phyloP scores from a whole-genome alignment of 2,113 vertebrate species.

The Ceyx melanurus region DNA sequence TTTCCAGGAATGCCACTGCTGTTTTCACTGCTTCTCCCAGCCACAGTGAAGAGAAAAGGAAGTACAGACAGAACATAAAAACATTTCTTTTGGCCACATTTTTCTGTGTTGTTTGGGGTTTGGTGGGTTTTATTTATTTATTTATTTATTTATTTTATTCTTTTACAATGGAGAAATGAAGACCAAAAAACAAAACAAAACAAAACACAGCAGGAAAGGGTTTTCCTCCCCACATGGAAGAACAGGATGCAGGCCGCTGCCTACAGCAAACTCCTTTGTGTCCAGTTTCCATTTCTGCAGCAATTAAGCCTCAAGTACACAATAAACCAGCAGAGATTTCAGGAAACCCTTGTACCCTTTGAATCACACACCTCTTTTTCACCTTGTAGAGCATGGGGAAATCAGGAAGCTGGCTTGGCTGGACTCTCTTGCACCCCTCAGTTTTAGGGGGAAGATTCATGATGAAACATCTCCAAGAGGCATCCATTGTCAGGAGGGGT shows the following conservation, averaged over 20 bases:
- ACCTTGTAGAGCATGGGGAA: neutral
- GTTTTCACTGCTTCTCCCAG: neutral
- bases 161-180: constrained; percentile 62
- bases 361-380: neutral
- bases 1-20: neutral
- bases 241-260: constrained; percentile 44
- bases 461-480: neutral
- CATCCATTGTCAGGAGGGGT: neutral
- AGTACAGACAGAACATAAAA: neutral
- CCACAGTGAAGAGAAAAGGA: constrained; percentile 18
- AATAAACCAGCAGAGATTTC: neutral
- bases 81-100: neutral
- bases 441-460: neutral
- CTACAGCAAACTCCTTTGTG: constrained; percentile 47
- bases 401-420: neutral
- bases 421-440: neutral
- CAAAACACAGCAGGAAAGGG: constrained; percentile 53
- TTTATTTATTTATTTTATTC: neutral
- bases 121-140: neutral
- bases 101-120: constrained; percentile 30
- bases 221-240: constrained; percentile 54
- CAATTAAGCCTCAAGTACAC: neutral
- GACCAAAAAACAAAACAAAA: neutral
- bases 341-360: neutral
- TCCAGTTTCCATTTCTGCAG: neutral